These are phyloP conservation scores for Sebastes flavidus DNA, from an alignment of 2,797 vertebrate genomes.

Conservation along the genomic window DNA sequence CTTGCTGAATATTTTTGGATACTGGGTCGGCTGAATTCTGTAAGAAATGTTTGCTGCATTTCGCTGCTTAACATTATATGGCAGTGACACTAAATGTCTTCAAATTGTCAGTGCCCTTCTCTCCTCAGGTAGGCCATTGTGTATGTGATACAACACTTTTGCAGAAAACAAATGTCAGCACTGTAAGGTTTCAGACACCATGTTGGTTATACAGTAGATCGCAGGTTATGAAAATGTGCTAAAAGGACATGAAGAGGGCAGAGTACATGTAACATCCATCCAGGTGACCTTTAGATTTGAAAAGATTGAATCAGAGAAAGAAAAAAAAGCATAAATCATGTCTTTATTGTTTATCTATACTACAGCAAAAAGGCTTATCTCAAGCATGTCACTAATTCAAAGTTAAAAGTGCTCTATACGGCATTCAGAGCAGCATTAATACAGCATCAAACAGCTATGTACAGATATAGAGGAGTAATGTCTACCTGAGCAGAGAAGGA, in stretches of 20 bases:
- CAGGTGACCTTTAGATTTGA: conserved; percentile 1
- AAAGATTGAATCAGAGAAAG: not conserved
- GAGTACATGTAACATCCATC: not conserved
- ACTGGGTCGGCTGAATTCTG: not conserved
- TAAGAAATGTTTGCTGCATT: conserved; percentile 7
- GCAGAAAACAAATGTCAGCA: conserved; percentile 32
- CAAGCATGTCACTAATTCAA: not conserved
- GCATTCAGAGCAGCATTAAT: not conserved
- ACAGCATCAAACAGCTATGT: not conserved
- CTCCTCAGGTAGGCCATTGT: conserved; percentile 28
- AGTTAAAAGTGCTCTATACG: not conserved
- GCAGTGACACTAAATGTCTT: not conserved
- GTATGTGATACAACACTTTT: conserved; percentile 12
- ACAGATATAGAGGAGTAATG: not conserved
- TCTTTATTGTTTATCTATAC: not conserved
- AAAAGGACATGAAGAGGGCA: not conserved
- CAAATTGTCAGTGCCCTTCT: not conserved
- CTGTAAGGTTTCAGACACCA: not conserved
- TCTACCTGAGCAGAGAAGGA: not conserved
- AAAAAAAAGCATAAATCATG: not conserved
- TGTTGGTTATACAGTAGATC: not conserved
- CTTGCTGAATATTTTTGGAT: not conserved
- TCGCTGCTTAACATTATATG: not conserved
- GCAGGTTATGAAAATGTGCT: not conserved
- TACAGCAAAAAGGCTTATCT: not conserved